Evolutionary conservation across 2,888 invertebrate species (phyloP).

Genomic region (Macaria notata): DNA sequence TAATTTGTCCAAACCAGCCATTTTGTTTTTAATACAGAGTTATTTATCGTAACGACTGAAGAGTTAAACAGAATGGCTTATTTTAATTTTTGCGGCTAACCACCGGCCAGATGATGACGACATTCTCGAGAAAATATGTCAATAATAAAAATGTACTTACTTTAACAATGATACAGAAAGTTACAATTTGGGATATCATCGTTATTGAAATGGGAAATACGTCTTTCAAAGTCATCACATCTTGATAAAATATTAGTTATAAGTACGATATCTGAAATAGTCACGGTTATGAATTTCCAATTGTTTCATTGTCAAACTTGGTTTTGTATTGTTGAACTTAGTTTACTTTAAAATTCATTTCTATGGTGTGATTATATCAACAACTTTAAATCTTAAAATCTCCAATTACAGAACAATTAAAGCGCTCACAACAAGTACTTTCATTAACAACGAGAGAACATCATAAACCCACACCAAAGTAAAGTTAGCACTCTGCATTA

Average conservation of each 20-base stretch:
- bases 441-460: slow-evolving; percentile 28
- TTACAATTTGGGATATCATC: not conserved
- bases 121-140: slow-evolving; percentile 15
- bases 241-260: too few relatives aligned
- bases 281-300: too few relatives aligned
- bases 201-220: too few relatives aligned
- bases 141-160: too few relatives aligned
- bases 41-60: slow-evolving; percentile 55
- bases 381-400: not conserved
- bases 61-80: slow-evolving; percentile 41
- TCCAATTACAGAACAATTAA: slow-evolving; percentile 9
- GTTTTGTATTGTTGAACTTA: too few relatives aligned
- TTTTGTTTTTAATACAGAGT: not conserved
- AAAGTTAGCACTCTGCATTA: slow-evolving; percentile 34
- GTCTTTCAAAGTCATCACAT: too few relatives aligned
- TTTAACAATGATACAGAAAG: too few relatives aligned
- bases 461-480: slow-evolving; percentile 17
- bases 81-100: slow-evolving; percentile 72
- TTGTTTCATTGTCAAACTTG: too few relatives aligned
- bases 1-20: not conserved
- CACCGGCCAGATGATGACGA: slow-evolving; percentile 44
- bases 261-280: too few relatives aligned
- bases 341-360: not conserved
- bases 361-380: not conserved
- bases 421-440: slow-evolving; percentile 23